phyloP scores from a whole-genome alignment of 2,888 invertebrate genomes.

The Schizotus pectinicornis region DNA sequence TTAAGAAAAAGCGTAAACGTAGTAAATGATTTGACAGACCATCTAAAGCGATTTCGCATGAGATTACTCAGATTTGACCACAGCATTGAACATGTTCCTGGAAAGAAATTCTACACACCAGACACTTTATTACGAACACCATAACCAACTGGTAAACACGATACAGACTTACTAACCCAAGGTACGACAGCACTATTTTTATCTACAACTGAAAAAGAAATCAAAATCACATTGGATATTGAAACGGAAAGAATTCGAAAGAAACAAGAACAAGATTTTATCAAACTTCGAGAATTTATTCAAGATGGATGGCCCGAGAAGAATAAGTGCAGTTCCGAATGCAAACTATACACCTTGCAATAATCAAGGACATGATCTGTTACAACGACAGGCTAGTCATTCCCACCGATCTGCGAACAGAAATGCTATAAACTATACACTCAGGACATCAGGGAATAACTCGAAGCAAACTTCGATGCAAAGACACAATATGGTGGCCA shows the following conservation, averaged over 20 bases:
- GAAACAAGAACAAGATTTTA: background rate
- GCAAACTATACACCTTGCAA: constrained; percentile 3
- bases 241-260: background rate
- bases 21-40: too few species aligned
- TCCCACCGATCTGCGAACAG: background rate
- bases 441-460: constrained; percentile 8
- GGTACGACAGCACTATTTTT: background rate
- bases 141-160: background rate
- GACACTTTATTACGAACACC: constrained; percentile 30
- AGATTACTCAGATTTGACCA: too few species aligned
- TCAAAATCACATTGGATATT: background rate
- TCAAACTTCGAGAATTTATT: background rate
- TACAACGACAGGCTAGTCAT: constrained; percentile 10
- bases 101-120: constrained; percentile 43
- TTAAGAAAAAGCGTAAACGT: too few species aligned
- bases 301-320: constrained; percentile 6
- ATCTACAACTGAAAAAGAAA: background rate
- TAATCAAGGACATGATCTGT: background rate
- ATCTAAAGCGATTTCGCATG: too few species aligned
- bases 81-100: too few species aligned
- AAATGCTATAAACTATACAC: constrained; percentile 1
- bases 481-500: constrained; percentile 13
- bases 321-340: background rate
- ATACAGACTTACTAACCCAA: background rate
- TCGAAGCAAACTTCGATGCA: constrained; percentile 1